Percentiles rank a stretch among this genome's conserved stretches.
Evolutionary conservation across 2,888 invertebrate species (phyloP).

Genomic region (Zhengitettix transpicula): DNA sequence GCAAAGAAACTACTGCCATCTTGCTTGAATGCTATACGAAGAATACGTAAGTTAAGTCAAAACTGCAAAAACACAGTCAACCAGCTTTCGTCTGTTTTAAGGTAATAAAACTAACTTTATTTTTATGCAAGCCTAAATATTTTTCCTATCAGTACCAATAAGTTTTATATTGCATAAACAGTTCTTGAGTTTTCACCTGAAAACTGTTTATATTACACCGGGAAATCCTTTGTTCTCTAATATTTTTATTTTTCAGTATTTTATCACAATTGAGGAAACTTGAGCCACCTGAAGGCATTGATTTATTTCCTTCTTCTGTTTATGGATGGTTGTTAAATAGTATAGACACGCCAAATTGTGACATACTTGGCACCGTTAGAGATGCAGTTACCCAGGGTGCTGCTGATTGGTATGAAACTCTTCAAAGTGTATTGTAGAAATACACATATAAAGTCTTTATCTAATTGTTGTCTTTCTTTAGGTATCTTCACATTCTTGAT

Average conservation of each 20-base stretch:
- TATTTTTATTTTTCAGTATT: constrained; percentile 30
- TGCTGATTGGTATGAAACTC: constrained; percentile 43
- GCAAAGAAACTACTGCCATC: constrained; percentile 59
- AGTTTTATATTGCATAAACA: too few species aligned
- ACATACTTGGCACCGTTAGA: constrained; percentile 42
- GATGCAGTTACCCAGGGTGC: constrained; percentile 60
- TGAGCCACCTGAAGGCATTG: constrained; percentile 40
- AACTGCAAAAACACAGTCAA: constrained; percentile 55
- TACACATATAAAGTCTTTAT: neutral
- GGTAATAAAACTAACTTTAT: constrained; percentile 18
- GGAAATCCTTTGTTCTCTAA: neutral
- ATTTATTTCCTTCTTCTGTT: constrained; percentile 48
- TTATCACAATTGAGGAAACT: constrained; percentile 44
- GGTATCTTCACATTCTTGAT: constrained; percentile 52
- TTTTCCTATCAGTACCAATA: too few species aligned
- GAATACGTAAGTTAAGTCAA: constrained; percentile 53
- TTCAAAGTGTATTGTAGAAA: neutral
- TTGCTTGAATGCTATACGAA: constrained; percentile 56
- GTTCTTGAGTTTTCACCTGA: neutral
- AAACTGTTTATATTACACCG: neutral
- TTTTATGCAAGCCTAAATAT: neutral
- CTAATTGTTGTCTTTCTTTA: constrained; percentile 9
- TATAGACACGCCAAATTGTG: constrained; percentile 33
- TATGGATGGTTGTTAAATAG: constrained; percentile 46
- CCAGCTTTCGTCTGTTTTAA: constrained; percentile 52